Evolutionary conservation across 2,113 vertebrate species (phyloP).

Genomic region (Salminus brasiliensis): DNA sequence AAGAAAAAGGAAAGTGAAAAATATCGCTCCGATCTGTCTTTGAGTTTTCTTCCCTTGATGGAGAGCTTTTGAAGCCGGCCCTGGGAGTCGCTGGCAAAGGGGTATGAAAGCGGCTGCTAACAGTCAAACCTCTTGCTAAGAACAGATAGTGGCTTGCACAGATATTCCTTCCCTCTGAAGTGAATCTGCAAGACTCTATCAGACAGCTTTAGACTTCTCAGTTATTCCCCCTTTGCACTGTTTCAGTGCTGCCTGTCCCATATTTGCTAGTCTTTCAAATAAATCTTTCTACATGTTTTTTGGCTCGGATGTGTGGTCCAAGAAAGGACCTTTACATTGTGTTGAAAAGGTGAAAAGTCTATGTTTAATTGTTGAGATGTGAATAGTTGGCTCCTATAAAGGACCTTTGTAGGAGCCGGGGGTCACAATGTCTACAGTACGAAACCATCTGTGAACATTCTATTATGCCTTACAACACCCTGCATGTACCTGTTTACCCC

Average conservation of each 20-base stretch:
- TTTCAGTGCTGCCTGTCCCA: neutral
- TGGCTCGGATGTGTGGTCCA: too few relatives aligned
- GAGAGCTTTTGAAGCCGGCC: conserved; percentile 6
- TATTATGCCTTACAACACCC: too few relatives aligned
- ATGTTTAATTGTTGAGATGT: too few relatives aligned
- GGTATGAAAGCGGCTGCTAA: neutral
- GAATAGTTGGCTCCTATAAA: too few relatives aligned
- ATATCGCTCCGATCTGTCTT: conserved; percentile 4
- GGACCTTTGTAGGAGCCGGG: too few relatives aligned
- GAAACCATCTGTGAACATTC: too few relatives aligned
- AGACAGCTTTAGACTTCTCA: neutral
- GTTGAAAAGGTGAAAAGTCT: too few relatives aligned
- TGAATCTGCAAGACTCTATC: neutral
- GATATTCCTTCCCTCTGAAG: neutral
- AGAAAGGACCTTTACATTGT: too few relatives aligned
- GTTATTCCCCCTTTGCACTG: neutral
- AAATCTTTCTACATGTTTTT: neutral
- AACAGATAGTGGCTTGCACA: neutral
- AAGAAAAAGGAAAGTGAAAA: too few relatives aligned
- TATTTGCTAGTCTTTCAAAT: neutral
- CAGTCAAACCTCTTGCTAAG: neutral
- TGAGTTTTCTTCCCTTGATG: conserved; percentile 12
- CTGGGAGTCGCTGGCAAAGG: neutral
- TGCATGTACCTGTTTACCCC: too few relatives aligned
- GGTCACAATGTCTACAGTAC: too few relatives aligned